Conservation (phyloP, 2,113 vertebrate species). For the Thalassoma bifasciatum region DNA sequence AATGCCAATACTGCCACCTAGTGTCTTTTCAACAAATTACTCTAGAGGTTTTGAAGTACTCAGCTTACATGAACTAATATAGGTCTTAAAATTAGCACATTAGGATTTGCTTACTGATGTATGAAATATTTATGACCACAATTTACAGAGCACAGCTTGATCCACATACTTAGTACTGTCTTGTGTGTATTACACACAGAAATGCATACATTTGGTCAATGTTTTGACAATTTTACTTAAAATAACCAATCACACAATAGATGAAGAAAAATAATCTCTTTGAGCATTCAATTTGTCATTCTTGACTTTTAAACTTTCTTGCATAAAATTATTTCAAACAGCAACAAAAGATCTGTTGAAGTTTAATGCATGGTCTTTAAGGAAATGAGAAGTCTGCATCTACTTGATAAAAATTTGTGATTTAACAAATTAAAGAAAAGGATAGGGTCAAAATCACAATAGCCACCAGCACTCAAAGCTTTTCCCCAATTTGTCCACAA, state of each 20-base stretch:
- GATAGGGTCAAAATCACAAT: neutral
- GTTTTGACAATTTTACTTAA: neutral
- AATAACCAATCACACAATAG: neutral
- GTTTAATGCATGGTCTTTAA: neutral
- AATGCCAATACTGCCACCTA: constrained; percentile 50
- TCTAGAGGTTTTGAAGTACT: constrained; percentile 4
- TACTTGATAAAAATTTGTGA: neutral
- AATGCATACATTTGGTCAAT: no score
- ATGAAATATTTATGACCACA: no score
- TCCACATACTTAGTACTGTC: no score
- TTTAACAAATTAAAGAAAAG: neutral
- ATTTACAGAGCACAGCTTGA: neutral
- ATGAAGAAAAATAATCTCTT: neutral
- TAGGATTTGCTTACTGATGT: no score
- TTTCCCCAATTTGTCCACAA: neutral
- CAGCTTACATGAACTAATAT: neutral
- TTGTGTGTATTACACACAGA: no score
- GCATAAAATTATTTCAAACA: neutral
- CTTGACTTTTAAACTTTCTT: neutral
- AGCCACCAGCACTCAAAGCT: neutral
- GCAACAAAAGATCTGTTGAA: neutral
- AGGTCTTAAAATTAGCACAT: neutral
- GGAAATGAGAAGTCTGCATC: neutral
- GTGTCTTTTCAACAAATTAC: constrained; percentile 16
- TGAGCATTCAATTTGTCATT: neutral